These are phyloP conservation scores for Oscheius onirici DNA, from an alignment of 2,888 invertebrate genomes.

Conservation along the genomic window DNA sequence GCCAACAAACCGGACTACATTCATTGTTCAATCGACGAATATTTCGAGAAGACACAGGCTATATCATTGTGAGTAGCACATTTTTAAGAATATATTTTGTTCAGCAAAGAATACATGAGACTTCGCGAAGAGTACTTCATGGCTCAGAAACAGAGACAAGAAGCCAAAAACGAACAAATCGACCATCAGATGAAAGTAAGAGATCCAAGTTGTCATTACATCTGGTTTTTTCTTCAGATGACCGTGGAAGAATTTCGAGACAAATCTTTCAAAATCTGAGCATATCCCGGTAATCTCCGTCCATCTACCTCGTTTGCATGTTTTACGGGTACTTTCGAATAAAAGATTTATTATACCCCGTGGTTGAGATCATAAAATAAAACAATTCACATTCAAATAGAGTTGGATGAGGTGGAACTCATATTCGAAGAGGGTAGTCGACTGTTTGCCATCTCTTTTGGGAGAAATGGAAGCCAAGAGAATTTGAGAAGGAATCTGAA, in stretches of 20 bases:
- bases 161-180: too few relatives aligned
- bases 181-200: too few relatives aligned
- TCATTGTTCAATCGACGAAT: conserved; percentile 19
- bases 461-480: conserved; percentile 14
- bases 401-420: conserved; percentile 1
- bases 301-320: too few relatives aligned
- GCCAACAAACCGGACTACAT: background rate
- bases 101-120: conserved; percentile 31
- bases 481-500: conserved; percentile 1
- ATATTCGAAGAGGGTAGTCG: conserved; percentile 18
- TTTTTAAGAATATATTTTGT: background rate
- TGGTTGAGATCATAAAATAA: background rate
- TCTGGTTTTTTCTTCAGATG: too few relatives aligned
- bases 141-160: background rate
- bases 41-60: conserved; percentile 40
- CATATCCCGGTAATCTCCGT: too few relatives aligned
- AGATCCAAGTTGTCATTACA: too few relatives aligned
- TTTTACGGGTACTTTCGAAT: background rate
- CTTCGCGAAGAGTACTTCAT: conserved; percentile 36
- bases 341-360: conserved; percentile 1
- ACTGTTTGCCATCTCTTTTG: background rate
- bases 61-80: conserved; percentile 34
- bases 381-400: background rate
- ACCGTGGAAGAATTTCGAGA: too few relatives aligned
- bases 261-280: too few relatives aligned